phyloP scores from a whole-genome alignment of 1,140 invertebrate genomes.

The Saccostrea glomerata region DNA sequence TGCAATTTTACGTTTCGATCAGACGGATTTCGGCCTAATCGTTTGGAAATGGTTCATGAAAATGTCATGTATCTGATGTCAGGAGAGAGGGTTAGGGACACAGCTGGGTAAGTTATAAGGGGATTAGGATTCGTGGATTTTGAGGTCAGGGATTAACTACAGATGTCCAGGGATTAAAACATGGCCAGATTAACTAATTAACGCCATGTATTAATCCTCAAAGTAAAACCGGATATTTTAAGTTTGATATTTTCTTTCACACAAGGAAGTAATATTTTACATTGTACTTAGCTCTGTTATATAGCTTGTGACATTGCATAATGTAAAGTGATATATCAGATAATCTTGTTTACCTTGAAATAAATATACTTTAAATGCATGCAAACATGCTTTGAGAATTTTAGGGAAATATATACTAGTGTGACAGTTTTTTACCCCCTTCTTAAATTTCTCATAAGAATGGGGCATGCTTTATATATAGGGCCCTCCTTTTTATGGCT shows the following conservation, averaged over 20 bases:
- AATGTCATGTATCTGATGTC: slow-evolving; percentile 54
- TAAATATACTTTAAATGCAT: no score
- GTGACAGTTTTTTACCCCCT: no score
- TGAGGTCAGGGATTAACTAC: not conserved
- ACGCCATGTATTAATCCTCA: not conserved
- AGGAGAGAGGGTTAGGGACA: slow-evolving; percentile 4
- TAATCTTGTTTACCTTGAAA: not conserved
- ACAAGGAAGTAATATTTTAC: not conserved
- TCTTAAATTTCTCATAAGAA: no score
- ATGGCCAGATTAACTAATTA: not conserved
- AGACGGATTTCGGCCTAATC: slow-evolving; percentile 39
- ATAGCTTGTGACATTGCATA: not conserved
- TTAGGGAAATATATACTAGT: no score
- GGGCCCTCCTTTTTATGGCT: no score
- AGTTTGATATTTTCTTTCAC: not conserved
- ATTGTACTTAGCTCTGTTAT: not conserved
- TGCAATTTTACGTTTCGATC: slow-evolving; percentile 45
- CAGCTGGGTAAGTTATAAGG: slow-evolving; percentile 37
- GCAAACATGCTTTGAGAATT: no score
- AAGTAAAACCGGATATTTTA: not conserved
- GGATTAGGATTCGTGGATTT: slow-evolving; percentile 21
- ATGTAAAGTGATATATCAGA: not conserved
- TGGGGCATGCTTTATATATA: no score
- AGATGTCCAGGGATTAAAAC: not conserved
- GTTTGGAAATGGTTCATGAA: slow-evolving; percentile 45